Evolutionary conservation across 2,888 invertebrate genomes (phyloP).

Genomic region (Dysmachus trigonus): DNA sequence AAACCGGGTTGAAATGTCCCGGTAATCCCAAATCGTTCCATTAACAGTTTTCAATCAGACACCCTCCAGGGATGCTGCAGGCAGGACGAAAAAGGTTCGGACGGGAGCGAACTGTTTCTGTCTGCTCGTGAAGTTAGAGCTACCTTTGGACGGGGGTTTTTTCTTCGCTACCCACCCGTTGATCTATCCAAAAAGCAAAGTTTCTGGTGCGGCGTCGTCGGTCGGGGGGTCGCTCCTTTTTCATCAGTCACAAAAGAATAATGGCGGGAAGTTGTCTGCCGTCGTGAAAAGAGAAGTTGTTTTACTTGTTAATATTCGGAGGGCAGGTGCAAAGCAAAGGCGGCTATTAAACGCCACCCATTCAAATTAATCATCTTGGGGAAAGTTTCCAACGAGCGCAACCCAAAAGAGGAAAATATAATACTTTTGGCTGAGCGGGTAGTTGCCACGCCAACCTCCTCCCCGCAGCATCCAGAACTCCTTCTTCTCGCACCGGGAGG

Average conservation of each 20-base stretch:
- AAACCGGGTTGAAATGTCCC: background rate
- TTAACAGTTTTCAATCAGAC: background rate
- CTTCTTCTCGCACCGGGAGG: no score
- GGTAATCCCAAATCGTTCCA: background rate
- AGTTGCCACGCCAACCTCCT: no score
- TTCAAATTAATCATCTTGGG: slow-evolving; percentile 36
- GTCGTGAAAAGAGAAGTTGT: background rate
- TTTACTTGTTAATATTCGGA: slow-evolving; percentile 35
- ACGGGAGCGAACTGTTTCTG: background rate
- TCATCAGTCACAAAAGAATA: background rate
- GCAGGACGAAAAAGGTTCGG: background rate
- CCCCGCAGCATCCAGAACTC: background rate
- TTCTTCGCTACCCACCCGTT: background rate
- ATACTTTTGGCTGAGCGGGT: background rate
- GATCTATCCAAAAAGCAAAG: background rate
- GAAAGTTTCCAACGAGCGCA: slow-evolving; percentile 10
- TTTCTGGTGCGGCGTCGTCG: no score
- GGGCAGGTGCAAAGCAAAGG: slow-evolving; percentile 24
- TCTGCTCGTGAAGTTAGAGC: background rate
- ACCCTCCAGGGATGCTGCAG: background rate
- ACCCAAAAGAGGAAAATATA: background rate
- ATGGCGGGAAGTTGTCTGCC: background rate
- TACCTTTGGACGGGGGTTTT: background rate
- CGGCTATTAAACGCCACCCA: slow-evolving; percentile 2
- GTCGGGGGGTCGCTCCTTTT: background rate